Base-by-base conservation (phyloP, 2,888 invertebrate species). In the Acanthacorydalis orientalis region DNA sequence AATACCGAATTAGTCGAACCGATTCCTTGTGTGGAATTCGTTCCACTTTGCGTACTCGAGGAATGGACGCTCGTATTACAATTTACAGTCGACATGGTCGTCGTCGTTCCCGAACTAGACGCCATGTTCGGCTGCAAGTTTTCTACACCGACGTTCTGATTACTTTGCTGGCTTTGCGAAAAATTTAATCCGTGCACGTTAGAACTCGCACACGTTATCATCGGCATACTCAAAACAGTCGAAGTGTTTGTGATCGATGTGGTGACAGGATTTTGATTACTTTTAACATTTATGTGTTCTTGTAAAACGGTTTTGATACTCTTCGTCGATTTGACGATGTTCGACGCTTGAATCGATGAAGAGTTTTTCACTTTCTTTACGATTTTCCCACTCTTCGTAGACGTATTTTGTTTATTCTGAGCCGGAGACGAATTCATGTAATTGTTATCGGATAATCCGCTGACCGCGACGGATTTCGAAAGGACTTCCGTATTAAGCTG, bases 331-430 rank as follows among this genome's bases (percentile, higher is more conserved):
- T 31, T 23, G 8, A 31, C 12, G 31, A 14, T 14, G 12, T 39
- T 39, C 4, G 39, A 14, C n/a, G 16, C 16, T 39, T 15, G 15
- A 12, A 31, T 43, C n/a, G n/a, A n/a, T 8, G 31, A 43, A 43
- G 41, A 45, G 33, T 47, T 49, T 12, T 32, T 43, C 15, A 37
- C 55, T 53, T 65, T 64, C 50, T 64, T 65, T n/a, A 61, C 56
- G 10, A 62, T 59, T 49, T 64, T 64, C 33, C 23, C 31, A 12
- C 15, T 23, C 9, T 59, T 59, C 52, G 65, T 66, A 4, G 65
- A 65, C 15, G 64, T 50, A 11, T 47, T 50, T 48, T 53, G 52
- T 43, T 43, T 43, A 3, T 23, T 23, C 23, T 23, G 23, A 23
- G 23, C 2, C 6, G 23, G 23, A 23, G 23, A 23, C 6, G 23